A percentile compares a stretch with the other conserved stretches of the same genome.
These are phyloP conservation scores for Periplaneta americana DNA, from an alignment of 1,140 invertebrate genomes.

Conservation along the genomic window DNA sequence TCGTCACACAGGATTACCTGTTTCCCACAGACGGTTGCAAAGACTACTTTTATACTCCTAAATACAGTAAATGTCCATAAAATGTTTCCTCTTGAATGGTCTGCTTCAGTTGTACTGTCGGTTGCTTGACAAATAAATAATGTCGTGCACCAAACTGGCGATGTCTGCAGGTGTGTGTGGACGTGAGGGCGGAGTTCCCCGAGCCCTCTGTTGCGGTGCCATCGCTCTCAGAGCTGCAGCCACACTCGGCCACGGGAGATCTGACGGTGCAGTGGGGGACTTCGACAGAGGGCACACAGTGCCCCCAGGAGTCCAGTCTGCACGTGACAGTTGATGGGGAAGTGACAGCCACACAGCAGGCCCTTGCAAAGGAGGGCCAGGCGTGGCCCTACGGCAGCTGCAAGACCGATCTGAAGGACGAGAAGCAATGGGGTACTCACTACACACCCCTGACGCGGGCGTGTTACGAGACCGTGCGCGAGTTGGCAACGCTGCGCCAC, in stretches of 20 bases:
- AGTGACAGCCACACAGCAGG: neutral
- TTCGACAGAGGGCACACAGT: neutral
- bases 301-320: neutral
- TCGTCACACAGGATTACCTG: too few species aligned
- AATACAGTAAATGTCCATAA: too few species aligned
- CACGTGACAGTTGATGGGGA: neutral
- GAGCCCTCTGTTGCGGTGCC: neutral
- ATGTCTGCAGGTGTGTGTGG: neutral
- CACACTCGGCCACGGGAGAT: neutral
- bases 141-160: too few species aligned
- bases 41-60: too few species aligned
- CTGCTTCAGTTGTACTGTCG: too few species aligned
- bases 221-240: neutral
- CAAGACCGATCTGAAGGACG: conserved; percentile 16
- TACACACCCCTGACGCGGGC: conserved; percentile 33
- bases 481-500: conserved; percentile 37
- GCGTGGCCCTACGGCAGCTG: conserved; percentile 37
- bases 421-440: neutral
- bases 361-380: conserved; percentile 1
- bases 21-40: too few species aligned
- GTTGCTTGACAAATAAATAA: too few species aligned
- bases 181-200: neutral
- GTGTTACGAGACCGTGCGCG: conserved; percentile 37
- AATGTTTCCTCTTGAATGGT: too few species aligned
- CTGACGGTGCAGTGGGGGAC: neutral